A percentile compares a stretch with the other conserved stretches of the same genome.
Conservation (phyloP, 2,888 invertebrate genomes). For the Melinaea marsaeus region DNA sequence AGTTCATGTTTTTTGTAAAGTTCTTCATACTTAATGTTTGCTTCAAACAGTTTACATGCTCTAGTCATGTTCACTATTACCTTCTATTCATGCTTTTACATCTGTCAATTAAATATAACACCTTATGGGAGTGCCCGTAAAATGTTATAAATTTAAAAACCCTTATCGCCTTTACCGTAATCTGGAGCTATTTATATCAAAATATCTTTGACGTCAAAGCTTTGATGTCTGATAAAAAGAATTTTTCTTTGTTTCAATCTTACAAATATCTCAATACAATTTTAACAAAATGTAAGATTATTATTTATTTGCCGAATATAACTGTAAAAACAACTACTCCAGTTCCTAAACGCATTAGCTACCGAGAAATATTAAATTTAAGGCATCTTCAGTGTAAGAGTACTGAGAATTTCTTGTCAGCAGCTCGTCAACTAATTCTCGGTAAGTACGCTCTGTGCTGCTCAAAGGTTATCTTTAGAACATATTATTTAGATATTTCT, state of each 20-base stretch:
- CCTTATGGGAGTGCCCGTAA: no score
- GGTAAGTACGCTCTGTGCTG: neutral
- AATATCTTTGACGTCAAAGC: neutral
- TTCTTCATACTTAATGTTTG: no score
- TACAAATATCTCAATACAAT: no score
- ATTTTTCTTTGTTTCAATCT: neutral
- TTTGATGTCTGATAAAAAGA: neutral
- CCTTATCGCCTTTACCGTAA: no score
- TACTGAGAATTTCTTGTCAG: neutral
- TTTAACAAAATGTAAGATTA: no score
- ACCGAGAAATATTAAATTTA: neutral
- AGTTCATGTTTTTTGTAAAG: no score
- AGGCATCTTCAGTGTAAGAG: neutral
- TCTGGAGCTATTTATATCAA: neutral
- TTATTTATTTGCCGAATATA: no score
- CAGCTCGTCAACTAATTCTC: neutral
- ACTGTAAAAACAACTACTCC: neutral
- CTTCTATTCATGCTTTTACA: no score
- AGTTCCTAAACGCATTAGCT: neutral
- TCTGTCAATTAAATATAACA: no score
- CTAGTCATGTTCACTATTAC: no score
- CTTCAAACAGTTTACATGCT: no score
- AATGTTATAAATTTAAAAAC: no score
- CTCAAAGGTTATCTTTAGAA: neutral
- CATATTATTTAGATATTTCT: neutral